Percentiles rank a stretch among this genome's conserved stretches.
These are phyloP conservation scores for Poliocrania exsul DNA, from an alignment of 2,797 vertebrate genomes.

Conservation along the genomic window DNA sequence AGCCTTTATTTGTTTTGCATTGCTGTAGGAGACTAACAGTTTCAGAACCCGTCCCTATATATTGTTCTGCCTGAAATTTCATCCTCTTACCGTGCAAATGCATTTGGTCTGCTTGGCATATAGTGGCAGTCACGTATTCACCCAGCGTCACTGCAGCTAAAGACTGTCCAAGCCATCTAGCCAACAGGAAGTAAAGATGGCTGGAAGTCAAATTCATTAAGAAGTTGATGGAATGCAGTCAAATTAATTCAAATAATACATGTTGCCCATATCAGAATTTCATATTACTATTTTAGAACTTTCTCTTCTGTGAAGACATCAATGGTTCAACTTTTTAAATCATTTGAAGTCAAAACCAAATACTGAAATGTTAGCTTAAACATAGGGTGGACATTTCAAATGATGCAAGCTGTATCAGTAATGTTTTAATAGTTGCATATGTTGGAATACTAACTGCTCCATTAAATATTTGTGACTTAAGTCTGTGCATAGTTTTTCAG, in stretches of 20 bases:
- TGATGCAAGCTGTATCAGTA: background rate
- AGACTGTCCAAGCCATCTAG: background rate
- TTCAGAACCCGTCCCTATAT: background rate
- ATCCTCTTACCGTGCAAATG: background rate
- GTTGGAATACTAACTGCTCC: background rate
- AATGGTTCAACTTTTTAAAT: background rate
- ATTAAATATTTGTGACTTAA: background rate
- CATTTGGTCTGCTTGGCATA: background rate
- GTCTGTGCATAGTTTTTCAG: background rate
- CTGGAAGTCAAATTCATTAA: slow-evolving; percentile 17
- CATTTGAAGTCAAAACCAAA: background rate
- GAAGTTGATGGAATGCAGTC: background rate
- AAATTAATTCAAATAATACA: background rate
- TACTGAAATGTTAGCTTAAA: background rate
- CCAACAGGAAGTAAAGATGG: background rate
- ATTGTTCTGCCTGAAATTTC: background rate
- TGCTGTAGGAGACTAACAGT: background rate
- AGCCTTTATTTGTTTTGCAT: background rate
- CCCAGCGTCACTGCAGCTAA: background rate
- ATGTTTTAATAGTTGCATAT: background rate
- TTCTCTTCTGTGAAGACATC: background rate
- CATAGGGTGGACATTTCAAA: background rate
- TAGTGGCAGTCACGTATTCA: background rate
- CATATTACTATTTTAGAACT: background rate
- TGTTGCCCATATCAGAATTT: background rate